Conservation (phyloP, 2,113 vertebrate species). For the Zosterops lateralis region DNA sequence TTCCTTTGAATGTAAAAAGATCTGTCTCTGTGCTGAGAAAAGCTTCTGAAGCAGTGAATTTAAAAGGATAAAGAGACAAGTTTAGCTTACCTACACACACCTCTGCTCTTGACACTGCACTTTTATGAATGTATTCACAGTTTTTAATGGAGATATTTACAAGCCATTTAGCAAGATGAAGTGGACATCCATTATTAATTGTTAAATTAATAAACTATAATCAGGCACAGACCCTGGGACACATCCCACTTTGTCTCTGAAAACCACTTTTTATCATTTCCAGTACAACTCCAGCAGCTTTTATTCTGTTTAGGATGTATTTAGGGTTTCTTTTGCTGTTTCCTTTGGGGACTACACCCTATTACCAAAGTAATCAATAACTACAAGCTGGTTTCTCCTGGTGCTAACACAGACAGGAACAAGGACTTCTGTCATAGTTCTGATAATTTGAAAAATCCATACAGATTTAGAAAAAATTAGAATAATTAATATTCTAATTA, state of each 20-base stretch:
- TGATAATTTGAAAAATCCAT: background rate
- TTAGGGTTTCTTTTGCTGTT: background rate
- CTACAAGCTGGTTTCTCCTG: background rate
- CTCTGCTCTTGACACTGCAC: background rate
- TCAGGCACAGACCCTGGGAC: background rate
- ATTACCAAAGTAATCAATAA: background rate
- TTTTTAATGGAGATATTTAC: background rate
- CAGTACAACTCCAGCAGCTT: background rate
- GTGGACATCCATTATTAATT: slow-evolving; percentile 24
- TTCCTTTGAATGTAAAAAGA: background rate
- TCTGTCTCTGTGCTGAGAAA: background rate
- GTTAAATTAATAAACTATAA: slow-evolving; percentile 23
- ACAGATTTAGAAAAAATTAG: background rate
- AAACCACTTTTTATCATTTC: background rate
- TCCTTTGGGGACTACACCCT: background rate
- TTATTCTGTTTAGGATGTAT: background rate
- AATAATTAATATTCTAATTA: background rate
- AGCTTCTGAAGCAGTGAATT: background rate
- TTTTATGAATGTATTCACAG: background rate
- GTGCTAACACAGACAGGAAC: background rate
- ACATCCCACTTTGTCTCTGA: background rate
- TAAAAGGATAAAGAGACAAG: background rate
- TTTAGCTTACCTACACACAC: background rate
- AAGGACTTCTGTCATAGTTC: background rate
- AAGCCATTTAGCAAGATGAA: background rate